phyloP scores from a whole-genome alignment of 2,113 vertebrate species.

The Mixornis gularis region DNA sequence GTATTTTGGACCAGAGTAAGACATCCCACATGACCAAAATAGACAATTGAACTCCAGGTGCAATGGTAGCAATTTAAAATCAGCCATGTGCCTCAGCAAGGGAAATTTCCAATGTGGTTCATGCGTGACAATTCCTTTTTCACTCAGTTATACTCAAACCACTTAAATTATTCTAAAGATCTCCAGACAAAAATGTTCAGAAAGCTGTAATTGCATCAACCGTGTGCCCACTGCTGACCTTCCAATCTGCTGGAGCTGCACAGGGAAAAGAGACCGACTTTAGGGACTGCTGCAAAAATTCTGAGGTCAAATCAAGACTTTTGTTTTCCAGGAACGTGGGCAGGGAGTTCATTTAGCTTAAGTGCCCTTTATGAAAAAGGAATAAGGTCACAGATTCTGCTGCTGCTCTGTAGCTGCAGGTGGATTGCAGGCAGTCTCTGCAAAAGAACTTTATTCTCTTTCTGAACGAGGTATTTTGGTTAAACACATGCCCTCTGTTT shows the following conservation, averaged over 20 bases:
- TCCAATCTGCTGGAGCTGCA: not conserved
- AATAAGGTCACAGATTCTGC: not conserved
- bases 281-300: not conserved
- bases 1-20: not conserved
- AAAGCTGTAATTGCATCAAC: not conserved
- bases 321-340: not conserved
- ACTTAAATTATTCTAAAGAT: not conserved
- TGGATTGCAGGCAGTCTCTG: not conserved
- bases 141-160: not conserved
- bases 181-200: not conserved
- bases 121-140: not conserved
- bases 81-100: not conserved
- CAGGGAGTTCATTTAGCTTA: not conserved
- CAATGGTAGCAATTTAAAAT: not conserved
- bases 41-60: not conserved
- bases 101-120: not conserved
- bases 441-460: not conserved
- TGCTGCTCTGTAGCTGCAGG: not conserved
- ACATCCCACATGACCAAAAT: not conserved
- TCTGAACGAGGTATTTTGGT: not conserved
- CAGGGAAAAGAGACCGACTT: not conserved
- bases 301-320: not conserved
- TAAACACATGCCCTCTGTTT: not conserved
- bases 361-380: not conserved
- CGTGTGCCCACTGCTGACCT: not conserved